Percentiles rank a stretch among this genome's conserved stretches.
phyloP scores from a whole-genome alignment of 1,140 invertebrate species.

The Galleria mellonella region DNA sequence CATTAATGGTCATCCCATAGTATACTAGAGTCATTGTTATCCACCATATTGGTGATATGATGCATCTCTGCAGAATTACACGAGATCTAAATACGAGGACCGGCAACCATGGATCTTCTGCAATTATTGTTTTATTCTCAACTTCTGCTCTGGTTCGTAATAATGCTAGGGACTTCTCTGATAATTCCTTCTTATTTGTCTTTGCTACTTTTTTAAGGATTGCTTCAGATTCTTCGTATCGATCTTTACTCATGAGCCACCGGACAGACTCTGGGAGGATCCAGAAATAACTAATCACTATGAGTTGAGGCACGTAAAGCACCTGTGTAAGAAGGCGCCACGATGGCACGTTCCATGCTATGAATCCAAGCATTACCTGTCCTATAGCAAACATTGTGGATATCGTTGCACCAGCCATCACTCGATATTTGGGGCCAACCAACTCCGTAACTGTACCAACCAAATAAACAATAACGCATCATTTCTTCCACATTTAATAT shows the following conservation, averaged over 20 bases:
- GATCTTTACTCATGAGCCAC: conserved; percentile 85
- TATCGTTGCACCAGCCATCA: conserved; percentile 81
- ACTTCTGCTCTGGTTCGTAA: conserved; percentile 31
- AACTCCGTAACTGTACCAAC: conserved; percentile 81
- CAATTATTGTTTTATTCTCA: conserved; percentile 24
- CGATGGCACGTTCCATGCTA: conserved; percentile 80
- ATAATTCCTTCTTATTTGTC: conserved; percentile 77
- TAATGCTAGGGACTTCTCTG: conserved; percentile 70
- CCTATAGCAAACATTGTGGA: conserved; percentile 83
- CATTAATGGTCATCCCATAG: conserved; percentile 80
- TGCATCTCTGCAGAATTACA: conserved; percentile 75
- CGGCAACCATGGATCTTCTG: conserved; percentile 54
- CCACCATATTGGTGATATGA: conserved; percentile 82
- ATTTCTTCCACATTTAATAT: too few species aligned
- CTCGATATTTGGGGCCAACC: conserved; percentile 81
- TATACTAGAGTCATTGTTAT: conserved; percentile 80
- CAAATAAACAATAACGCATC: too few species aligned
- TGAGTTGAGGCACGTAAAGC: conserved; percentile 79
- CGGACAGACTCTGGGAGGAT: conserved; percentile 79
- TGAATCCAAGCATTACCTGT: conserved; percentile 77
- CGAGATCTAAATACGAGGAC: conserved; percentile 74
- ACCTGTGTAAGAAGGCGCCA: conserved; percentile 82
- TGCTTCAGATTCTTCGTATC: conserved; percentile 78
- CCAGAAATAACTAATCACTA: conserved; percentile 78
- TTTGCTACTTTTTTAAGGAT: conserved; percentile 77